These are phyloP conservation scores for Onychomys torridus DNA, from an alignment of 2,797 vertebrate species.

Conservation along the genomic window DNA sequence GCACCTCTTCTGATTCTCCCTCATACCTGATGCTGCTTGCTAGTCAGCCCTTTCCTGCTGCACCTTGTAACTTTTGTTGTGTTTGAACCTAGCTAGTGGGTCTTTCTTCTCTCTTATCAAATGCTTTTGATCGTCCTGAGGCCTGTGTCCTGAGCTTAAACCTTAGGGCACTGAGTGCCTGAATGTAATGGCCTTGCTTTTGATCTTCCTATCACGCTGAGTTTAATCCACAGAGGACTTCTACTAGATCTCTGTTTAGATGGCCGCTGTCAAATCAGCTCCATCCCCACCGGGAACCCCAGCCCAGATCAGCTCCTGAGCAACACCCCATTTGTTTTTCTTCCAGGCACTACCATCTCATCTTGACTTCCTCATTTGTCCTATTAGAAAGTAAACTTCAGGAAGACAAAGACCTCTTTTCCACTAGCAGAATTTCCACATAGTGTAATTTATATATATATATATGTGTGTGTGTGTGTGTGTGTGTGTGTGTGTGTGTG, in stretches of 20 bases:
- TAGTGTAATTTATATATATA: no score
- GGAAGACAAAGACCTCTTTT: conserved; percentile 32
- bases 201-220: background rate
- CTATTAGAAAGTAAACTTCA: conserved; percentile 36
- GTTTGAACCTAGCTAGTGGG: background rate
- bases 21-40: background rate
- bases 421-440: background rate
- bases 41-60: background rate
- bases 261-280: background rate
- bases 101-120: background rate
- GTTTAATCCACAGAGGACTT: conserved; percentile 28
- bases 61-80: background rate
- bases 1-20: background rate
- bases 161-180: background rate
- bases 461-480: no score
- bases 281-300: background rate
- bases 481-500: no score
- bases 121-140: background rate
- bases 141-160: background rate
- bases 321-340: background rate
- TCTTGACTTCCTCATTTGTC: background rate
- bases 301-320: background rate
- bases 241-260: conserved; percentile 29
- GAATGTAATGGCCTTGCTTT: background rate
- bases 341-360: background rate